Evolutionary conservation across 1,140 invertebrate species (phyloP), one percentile per base, ranked within the genome.

Genomic region (Trypoxylus dichotomus): DNA sequence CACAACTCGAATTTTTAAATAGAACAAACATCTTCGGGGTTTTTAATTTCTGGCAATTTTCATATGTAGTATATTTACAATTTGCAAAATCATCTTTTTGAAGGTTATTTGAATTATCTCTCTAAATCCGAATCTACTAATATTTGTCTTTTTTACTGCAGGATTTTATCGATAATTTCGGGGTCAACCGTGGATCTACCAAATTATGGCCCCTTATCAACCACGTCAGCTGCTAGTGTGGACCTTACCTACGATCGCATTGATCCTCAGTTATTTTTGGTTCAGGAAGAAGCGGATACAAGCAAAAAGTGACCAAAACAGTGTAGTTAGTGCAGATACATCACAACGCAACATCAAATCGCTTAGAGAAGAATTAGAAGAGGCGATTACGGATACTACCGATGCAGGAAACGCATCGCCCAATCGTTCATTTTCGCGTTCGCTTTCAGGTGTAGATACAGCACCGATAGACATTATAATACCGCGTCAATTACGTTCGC

Each of bases 261-360:
- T 90, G 79, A 85, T 91, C 79, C 86, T 91, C 82, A 89, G 89
- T 80, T 90, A 90, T 84, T 90, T 90, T 82, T 91, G 90, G 90
- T 91, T 89, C 88, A 89, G 87, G 87, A 89, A 88, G 87, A 90
- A 89, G 86, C 88, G 88, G 85, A 82, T 81, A 80, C 83, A 80
- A 77, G 79, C 78, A 74, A 78, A 78, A 84, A 86, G 81, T 86
- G 86, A 87, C 85, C 85, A 84, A 83, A 47, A 78, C 27, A 60
- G 76, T 63, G 13, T 21, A 54, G 54, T 21, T 63, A 85, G 86
- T 84, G 85, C 88, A 81, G 87, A 89, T 80, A n/a, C 19, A 13
- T 43, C 72, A 3, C 32, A 25, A 37, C 72, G 81, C 88, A 76
- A 86, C 58, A n/a, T 3, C 60, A 68, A 10, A 68, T 27, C 13